phyloP scores from a whole-genome alignment of 1,140 invertebrate species.

The Dicyema japonicum region DNA sequence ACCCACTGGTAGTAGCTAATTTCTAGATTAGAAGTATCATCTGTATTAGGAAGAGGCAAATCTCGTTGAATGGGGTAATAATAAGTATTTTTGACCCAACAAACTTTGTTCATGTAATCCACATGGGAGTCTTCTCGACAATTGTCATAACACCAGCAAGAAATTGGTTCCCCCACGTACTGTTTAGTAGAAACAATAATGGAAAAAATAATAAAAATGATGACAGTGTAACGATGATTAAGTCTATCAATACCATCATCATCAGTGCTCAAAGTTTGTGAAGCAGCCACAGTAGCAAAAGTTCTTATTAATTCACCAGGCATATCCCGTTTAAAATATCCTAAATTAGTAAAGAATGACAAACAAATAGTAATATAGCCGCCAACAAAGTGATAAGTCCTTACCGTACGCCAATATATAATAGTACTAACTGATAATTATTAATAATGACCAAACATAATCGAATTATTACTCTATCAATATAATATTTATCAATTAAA shows the following conservation, averaged over 20 bases:
- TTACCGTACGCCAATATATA: too few relatives aligned
- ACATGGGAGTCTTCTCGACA: slow-evolving; percentile 12
- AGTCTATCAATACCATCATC: slow-evolving; percentile 25
- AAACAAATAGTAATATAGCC: too few relatives aligned
- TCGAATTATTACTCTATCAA: too few relatives aligned
- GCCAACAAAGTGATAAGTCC: too few relatives aligned
- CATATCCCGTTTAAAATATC: too few relatives aligned
- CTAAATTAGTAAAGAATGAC: too few relatives aligned
- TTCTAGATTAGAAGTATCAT: slow-evolving; percentile 10
- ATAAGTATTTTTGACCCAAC: slow-evolving; percentile 20
- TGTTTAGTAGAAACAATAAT: slow-evolving; percentile 24
- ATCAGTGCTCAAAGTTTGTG: too few relatives aligned
- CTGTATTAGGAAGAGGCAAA: slow-evolving; percentile 15
- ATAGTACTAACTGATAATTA: too few relatives aligned
- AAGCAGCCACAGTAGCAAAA: too few relatives aligned
- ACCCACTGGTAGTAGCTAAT: slow-evolving; percentile 27
- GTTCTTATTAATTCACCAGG: too few relatives aligned
- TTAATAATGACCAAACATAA: too few relatives aligned
- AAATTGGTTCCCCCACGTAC: slow-evolving; percentile 25
- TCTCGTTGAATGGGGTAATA: slow-evolving; percentile 15
- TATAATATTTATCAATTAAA: too few relatives aligned
- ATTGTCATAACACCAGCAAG: slow-evolving; percentile 12
- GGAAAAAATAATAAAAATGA: slow-evolving; percentile 23
- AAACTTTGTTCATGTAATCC: slow-evolving; percentile 17
- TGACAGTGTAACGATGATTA: slow-evolving; percentile 24